A percentile compares a stretch with the other conserved stretches of the same genome.
Conservation (phyloP, 2,797 vertebrate genomes). For the Enteromius afrohamiltoni region DNA sequence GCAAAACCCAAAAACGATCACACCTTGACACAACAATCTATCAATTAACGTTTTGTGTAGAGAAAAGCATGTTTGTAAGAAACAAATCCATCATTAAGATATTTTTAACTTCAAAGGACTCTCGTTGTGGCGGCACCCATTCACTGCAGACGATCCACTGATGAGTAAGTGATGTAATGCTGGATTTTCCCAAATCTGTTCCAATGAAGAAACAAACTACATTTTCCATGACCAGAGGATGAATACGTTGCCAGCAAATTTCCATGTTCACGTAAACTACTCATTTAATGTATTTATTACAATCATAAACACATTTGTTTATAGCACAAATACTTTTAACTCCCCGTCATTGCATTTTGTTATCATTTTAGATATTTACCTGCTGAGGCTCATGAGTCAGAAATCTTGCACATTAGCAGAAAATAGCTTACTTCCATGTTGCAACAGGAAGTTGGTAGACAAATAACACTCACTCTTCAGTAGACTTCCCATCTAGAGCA, state of each 20-base stretch:
- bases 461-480: conserved; percentile 79
- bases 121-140: not conserved
- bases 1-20: not conserved
- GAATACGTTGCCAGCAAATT: not conserved
- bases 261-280: too few relatives aligned
- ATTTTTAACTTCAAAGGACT: not conserved
- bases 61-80: not conserved
- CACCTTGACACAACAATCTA: not conserved
- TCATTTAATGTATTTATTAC: too few relatives aligned
- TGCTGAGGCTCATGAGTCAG: not conserved
- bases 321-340: not conserved
- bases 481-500: conserved; percentile 83
- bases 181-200: not conserved
- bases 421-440: not conserved
- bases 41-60: not conserved
- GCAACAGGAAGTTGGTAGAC: not conserved
- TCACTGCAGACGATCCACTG: not conserved
- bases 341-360: not conserved
- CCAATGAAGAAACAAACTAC: not conserved
- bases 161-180: not conserved
- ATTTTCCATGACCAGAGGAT: not conserved
- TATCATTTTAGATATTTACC: not conserved
- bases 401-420: not conserved
- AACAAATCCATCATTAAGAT: not conserved
- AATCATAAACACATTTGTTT: not conserved